Base-by-base conservation (phyloP, 2,113 vertebrate genomes). In the Cichladusa arquata region DNA sequence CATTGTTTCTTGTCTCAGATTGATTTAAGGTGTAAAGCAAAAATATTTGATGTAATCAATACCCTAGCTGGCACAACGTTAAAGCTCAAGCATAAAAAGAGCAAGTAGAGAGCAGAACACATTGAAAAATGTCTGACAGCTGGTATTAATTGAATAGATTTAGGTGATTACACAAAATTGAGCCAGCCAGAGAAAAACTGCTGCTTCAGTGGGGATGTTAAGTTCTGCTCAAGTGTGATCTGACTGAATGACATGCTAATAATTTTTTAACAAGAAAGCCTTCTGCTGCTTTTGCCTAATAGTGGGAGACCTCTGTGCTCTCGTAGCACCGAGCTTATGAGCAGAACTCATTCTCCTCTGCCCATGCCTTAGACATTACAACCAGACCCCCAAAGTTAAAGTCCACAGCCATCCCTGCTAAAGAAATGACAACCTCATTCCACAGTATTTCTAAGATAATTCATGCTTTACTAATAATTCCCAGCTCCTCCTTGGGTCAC, bases 291-390 rank as follows among this genome's bases (percentile, higher is more conserved):
- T 91, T 87, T 89, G 19, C 8, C 34, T 81, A 19, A 22, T 8
- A 64, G 24, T 14, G 20, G 51, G 64, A 72, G 18, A 58, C 3
- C 15, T 51, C 28, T 71, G 54, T 48, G 26, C 7, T 83, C 13
- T 70, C 0, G 0, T 5, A 85, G 20, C 38, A 53, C 24, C 19
- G 61, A 57, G 14, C 0, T 64, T n/a, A 69, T 25, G 5, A 69
- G 12, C 14, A 74, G 40, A 9, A 71, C 6, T 8, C 0, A 0
- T 45, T 81, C n/a, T 74, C 1, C 11, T 62, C 9, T 66, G 5
- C 29, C 33, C 22, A 3, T 3, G 1, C 8, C 19, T 45, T 45
- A 34, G 33, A 36, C 4, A 57, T 42, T 40, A 23, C 42, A 74
- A 19, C 15, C 25, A 66, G 44, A 34, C 2, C 2, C 14, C 5